These are phyloP conservation scores for Apus apus DNA, from an alignment of 2,113 vertebrate species.

Conservation along the genomic window DNA sequence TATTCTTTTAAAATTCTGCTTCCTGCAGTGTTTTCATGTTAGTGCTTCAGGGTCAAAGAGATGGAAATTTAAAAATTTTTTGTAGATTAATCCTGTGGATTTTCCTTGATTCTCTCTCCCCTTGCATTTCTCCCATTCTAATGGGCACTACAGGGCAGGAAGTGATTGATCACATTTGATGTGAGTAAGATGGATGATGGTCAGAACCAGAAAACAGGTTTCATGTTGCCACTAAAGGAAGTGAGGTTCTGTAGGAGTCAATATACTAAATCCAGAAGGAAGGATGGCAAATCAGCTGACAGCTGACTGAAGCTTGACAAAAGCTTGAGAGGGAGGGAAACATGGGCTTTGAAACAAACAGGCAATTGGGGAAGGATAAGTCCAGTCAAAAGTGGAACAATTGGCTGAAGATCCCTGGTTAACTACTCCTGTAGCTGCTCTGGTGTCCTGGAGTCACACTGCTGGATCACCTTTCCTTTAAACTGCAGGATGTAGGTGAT, in stretches of 20 bases:
- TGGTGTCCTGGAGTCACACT: not conserved
- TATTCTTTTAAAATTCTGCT: not conserved
- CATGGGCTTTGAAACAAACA: not conserved
- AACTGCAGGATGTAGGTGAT: not conserved
- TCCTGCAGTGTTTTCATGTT: not conserved
- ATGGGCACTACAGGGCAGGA: not conserved
- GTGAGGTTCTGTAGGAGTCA: not conserved
- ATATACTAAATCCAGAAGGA: not conserved
- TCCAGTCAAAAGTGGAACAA: not conserved
- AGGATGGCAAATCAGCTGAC: not conserved
- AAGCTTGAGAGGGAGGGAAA: not conserved
- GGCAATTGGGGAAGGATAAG: not conserved
- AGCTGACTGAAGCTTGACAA: not conserved
- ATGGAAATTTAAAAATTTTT: not conserved
- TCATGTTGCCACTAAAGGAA: not conserved
- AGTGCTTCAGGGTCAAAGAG: not conserved
- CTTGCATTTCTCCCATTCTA: not conserved
- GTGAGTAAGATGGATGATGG: accelerated
- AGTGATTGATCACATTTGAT: not conserved
- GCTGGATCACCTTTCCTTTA: not conserved
- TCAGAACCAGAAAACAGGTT: not conserved
- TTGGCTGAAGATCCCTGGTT: not conserved
- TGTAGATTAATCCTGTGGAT: not conserved
- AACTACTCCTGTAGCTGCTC: not conserved
- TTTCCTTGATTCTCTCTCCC: not conserved